Evolutionary conservation across 2,113 vertebrate species (phyloP).

Genomic region (Phaethornis superciliosus): DNA sequence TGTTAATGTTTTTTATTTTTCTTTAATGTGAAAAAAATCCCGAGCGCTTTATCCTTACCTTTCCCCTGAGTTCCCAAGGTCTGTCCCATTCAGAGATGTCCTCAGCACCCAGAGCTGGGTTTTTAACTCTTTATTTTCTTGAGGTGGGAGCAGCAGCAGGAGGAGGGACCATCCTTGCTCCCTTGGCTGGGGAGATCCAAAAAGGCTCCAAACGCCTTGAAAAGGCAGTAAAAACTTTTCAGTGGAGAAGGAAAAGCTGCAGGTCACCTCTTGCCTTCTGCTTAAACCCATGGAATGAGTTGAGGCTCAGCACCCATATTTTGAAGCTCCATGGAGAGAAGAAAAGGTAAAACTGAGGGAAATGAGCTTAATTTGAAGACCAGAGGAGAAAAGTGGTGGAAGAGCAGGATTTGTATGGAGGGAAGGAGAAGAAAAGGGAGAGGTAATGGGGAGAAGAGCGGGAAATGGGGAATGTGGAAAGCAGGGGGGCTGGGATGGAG

Average conservation of each 20-base stretch:
- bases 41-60: background rate
- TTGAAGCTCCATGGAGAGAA: background rate
- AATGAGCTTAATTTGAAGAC: background rate
- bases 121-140: background rate
- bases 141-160: background rate
- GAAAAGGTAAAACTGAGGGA: background rate
- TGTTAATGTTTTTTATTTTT: background rate
- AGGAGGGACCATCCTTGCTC: background rate
- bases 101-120: background rate
- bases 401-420: background rate
- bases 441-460: background rate
- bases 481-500: background rate
- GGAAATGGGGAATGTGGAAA: background rate
- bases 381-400: background rate
- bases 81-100: background rate
- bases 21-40: background rate
- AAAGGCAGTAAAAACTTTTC: background rate
- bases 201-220: background rate
- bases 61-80: background rate
- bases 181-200: fast-evolving
- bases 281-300: background rate
- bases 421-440: background rate
- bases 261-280: background rate
- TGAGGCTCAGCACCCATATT: background rate
- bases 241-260: too few relatives aligned